Base-by-base conservation (phyloP, 2,888 invertebrate species). In the Cephus pygmeus region DNA sequence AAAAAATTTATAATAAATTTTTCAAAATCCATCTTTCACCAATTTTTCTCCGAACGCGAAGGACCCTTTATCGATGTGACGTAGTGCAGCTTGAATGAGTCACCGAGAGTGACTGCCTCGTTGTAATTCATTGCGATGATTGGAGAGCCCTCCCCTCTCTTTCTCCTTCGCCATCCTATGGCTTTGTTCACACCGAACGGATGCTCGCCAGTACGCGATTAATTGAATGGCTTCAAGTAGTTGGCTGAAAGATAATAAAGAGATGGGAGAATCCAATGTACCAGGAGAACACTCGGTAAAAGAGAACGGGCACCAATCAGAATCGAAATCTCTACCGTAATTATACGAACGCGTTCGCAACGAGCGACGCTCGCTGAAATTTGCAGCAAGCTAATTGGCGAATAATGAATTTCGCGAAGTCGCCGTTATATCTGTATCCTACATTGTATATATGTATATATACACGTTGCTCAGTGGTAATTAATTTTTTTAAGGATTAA, bases 71-170 rank as follows among this genome's bases (percentile, higher is more conserved):
- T 82, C 84, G 81, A 77, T 73, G 79, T 82, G 80, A 81, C 80
- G 81, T 77, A 73, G 76, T 79, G 80, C 77, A 77, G 77, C 76
- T 69, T 69, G 76, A 75, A 74, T 82, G 82, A 86, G 83, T 85
- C 88, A 88, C 83, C 83, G 82, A 80, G 81, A 82, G 84, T 84
- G 87, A 85, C 85, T 87, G 80, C 76, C 84, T 88, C 85, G 86
- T 86, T 88, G 88, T 88, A 88, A 88, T 88, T 88, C 88, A 88
- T 88, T 87, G 87, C 85, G 86, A 84, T 83, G 85, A 88, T 88
- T 85, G 84, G 82, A 79, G 79, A 80, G 78, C 80, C 79, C 79
- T 77, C 83, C 73, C 9, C 30, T 31, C 69, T 69, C 31, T 73
- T 15, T 56, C 73, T 73, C 77, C 15, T 34, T 30, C 34, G 15